Evolutionary conservation across 2,797 vertebrate species (phyloP).

Genomic region (Discoglossus pictus): DNA sequence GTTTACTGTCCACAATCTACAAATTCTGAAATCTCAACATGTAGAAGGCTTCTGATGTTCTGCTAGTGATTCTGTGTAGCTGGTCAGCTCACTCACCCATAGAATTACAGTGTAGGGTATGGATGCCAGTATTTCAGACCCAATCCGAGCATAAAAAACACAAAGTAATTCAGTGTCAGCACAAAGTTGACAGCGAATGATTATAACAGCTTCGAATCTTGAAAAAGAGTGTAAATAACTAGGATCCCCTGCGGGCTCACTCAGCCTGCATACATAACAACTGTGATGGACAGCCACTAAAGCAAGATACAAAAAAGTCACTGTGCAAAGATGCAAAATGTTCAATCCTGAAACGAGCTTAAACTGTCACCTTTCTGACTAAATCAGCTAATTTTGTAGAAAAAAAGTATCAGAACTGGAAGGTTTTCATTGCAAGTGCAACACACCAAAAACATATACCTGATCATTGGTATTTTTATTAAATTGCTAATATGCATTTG

Average conservation of each 20-base stretch:
- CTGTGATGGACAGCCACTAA: constrained; percentile 78
- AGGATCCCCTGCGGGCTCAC: constrained; percentile 85
- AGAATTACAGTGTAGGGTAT: constrained; percentile 71
- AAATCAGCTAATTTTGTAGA: constrained; percentile 70
- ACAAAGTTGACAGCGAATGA: constrained; percentile 91
- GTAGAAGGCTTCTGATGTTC: constrained; percentile 64
- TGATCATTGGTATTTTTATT: background rate
- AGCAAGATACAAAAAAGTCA: constrained; percentile 64
- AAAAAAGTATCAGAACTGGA: constrained; percentile 56
- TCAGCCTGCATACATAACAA: constrained; percentile 80
- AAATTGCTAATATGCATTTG: too few species aligned
- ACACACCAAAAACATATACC: constrained; percentile 25
- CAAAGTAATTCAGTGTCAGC: constrained; percentile 82
- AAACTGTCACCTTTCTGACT: constrained; percentile 78
- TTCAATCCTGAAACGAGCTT: constrained; percentile 67
- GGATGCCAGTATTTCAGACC: constrained; percentile 73
- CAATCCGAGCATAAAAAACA: constrained; percentile 77
- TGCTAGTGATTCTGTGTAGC: constrained; percentile 63
- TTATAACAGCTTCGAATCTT: constrained; percentile 87
- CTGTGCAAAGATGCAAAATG: constrained; percentile 72
- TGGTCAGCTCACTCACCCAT: constrained; percentile 73
- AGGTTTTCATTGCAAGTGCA: constrained; percentile 53
- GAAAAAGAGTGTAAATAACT: constrained; percentile 94
- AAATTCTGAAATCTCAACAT: constrained; percentile 70
- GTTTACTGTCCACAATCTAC: constrained; percentile 70